Base-by-base conservation (phyloP, 1,140 invertebrate species). In the Lethocerus indicus region DNA sequence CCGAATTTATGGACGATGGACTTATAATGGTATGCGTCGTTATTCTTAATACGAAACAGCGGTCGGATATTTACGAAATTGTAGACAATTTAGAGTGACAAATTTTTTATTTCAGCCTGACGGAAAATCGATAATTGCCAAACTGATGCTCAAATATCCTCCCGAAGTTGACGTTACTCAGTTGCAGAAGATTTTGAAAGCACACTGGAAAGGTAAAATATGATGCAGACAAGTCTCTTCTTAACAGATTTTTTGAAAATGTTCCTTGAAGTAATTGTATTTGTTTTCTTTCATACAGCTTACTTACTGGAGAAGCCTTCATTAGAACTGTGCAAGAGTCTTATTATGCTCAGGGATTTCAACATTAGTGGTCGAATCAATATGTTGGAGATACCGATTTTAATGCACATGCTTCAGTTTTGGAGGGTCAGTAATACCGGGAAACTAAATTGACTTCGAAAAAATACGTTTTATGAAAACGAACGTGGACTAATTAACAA, bases 301-400 rank as follows among this genome's bases (percentile, higher is more conserved):
- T 67, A 67, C 53, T 58, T 71, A 32, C 56, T 63, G 49, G 68
- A 64, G 37, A 72, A 71, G 54, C 75, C 76, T 20, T 73, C 68
- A 41, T 59, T 77, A 28, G 76, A 76, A 61, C 59, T 78, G 13
- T 78, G 75, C 57, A 75, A 77, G 61, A 74, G 71, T 60, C 66
- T 81, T 35, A 74, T 80, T 42, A 78, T 79, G 75, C 62, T 81
- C 49, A 64, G 75, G 51, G 78, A 79, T 61, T 71, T 69, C 39
- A 75, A 76, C 57, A 78, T 79, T 42, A 76, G 73, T 57, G 77
- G 77, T 5, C 61, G 73, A 56, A 67, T 79, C 18, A 69, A 65
- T 54, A 54, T 74, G 36, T 61, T 70, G 25, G 75, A 78, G 55
- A 69, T 79, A 39, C 73, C 76, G 4, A 63, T 68, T 3, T 58